Conservation (phyloP, 2,113 vertebrate genomes). For the Pachycephala philippinensis region DNA sequence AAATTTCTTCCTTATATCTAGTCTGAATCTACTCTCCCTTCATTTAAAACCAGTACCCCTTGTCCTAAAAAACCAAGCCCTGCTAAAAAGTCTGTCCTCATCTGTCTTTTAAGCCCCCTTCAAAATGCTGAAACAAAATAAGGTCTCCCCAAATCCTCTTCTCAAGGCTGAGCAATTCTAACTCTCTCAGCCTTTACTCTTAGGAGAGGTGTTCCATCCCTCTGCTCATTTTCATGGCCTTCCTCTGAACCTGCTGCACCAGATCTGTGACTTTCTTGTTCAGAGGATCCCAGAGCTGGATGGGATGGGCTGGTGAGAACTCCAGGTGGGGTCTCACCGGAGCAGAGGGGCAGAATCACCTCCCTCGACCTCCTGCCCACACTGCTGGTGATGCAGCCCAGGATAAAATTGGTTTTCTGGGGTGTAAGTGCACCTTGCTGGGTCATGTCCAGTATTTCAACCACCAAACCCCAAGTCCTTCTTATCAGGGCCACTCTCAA, state of each 20-base stretch:
- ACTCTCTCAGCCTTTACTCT: not conserved
- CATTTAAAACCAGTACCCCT: not conserved
- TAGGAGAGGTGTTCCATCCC: fast-evolving
- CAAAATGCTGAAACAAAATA: not conserved
- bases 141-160: fast-evolving
- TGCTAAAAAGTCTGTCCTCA: not conserved
- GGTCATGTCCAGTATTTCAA: not conserved
- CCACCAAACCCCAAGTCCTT: not conserved
- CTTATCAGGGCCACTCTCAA: not conserved
- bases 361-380: fast-evolving
- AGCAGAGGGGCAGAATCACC: not conserved
- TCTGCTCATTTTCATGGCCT: not conserved
- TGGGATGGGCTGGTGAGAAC: fast-evolving
- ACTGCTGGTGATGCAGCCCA: not conserved
- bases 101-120: not conserved
- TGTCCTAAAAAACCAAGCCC: not conserved
- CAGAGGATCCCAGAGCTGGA: not conserved
- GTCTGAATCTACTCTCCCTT: not conserved
- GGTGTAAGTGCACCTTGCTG: not conserved
- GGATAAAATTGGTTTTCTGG: not conserved
- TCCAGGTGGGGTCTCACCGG: not conserved
- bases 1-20: not conserved
- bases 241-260: not conserved
- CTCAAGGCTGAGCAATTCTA: not conserved
- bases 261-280: not conserved